Conservation (phyloP, 2,113 vertebrate species). For the Narcine bancroftii region DNA sequence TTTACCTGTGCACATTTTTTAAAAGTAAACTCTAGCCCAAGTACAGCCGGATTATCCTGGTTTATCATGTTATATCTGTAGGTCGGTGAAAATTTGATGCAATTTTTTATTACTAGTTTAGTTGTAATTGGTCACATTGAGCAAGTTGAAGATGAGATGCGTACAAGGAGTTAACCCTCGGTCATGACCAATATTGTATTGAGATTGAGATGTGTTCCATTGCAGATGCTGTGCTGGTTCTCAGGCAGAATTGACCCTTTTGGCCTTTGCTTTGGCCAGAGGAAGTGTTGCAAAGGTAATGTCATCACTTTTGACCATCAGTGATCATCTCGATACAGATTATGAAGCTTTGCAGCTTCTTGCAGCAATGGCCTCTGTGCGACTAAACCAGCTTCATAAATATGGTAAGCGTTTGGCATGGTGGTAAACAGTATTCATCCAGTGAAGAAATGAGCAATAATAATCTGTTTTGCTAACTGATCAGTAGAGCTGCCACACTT, state of each 20-base stretch:
- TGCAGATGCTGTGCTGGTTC: constrained; percentile 77
- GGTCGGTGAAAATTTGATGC: background rate
- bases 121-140: background rate
- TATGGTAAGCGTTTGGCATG: constrained; percentile 62
- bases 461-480: background rate
- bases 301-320: constrained; percentile 74
- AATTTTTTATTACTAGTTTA: background rate
- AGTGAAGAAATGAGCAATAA: background rate
- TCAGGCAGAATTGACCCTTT: constrained; percentile 80
- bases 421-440: background rate
- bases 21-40: background rate
- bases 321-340: constrained; percentile 64
- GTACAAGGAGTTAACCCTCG: background rate
- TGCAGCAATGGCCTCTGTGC: constrained; percentile 77
- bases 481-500: background rate
- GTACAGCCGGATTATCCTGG: background rate
- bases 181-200: background rate
- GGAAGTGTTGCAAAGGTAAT: constrained; percentile 87
- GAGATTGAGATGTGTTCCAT: background rate
- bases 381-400: constrained; percentile 81
- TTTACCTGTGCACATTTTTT: background rate
- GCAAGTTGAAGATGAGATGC: background rate
- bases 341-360: constrained; percentile 80
- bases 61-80: background rate
- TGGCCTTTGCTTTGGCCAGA: constrained; percentile 89